These are phyloP conservation scores for Scartelaos histophorus DNA, from an alignment of 2,113 vertebrate genomes.

Conservation along the genomic window DNA sequence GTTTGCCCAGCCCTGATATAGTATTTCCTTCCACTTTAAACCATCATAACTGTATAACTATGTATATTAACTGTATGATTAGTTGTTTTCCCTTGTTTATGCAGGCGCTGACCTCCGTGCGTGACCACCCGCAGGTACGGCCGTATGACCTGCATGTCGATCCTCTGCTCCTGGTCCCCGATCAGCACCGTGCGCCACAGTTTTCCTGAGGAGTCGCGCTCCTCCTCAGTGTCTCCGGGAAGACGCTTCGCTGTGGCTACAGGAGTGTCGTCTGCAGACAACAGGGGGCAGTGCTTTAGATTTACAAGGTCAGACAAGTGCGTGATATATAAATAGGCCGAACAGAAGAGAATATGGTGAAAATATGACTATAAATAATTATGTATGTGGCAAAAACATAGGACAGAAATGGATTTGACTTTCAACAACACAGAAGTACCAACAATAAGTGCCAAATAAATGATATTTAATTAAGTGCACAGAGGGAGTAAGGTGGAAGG, in stretches of 20 bases:
- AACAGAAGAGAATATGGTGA: not conserved
- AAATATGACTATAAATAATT: too few species aligned
- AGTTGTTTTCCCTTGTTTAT: not conserved
- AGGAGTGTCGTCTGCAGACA: slow-evolving; percentile 87
- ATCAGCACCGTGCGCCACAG: slow-evolving; percentile 96
- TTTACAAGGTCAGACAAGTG: not conserved
- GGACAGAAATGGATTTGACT: too few species aligned
- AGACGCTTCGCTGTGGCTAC: slow-evolving; percentile 91
- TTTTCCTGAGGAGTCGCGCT: slow-evolving; percentile 82
- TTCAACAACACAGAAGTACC: too few species aligned
- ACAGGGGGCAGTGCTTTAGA: not conserved
- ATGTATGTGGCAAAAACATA: too few species aligned
- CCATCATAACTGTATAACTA: too few species aligned
- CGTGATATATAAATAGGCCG: not conserved
- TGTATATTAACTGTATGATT: not conserved
- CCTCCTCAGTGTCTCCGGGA: slow-evolving; percentile 86
- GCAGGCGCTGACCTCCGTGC: slow-evolving; percentile 83
- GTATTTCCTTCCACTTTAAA: too few species aligned
- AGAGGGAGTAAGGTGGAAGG: too few species aligned
- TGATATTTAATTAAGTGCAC: too few species aligned
- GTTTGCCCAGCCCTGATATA: too few species aligned
- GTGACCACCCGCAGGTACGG: slow-evolving; percentile 96
- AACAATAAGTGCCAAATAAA: too few species aligned
- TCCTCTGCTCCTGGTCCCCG: slow-evolving; percentile 93
- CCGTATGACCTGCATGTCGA: slow-evolving; percentile 95